Conservation (phyloP, 2,113 vertebrate species). For the Peromyscus maniculatus region DNA sequence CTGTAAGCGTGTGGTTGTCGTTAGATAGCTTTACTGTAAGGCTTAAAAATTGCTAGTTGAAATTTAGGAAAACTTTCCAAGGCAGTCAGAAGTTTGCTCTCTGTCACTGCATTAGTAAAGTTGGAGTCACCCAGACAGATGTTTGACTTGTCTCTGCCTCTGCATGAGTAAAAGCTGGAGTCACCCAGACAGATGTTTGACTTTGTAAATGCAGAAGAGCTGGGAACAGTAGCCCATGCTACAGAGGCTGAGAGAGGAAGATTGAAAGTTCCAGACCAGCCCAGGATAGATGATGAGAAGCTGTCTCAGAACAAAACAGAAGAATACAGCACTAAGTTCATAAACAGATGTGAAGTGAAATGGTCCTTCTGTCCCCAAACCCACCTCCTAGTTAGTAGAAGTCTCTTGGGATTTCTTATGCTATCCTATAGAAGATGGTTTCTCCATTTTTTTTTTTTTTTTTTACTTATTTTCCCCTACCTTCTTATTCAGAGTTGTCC, state of each 20-base stretch:
- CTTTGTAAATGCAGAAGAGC: neutral
- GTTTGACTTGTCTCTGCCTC: slow-evolving; percentile 11
- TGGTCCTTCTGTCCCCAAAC: neutral
- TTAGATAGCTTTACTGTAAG: slow-evolving; percentile 9
- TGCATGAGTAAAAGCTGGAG: slow-evolving; percentile 3
- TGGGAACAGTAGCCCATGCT: too few relatives aligned
- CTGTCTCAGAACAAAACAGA: neutral
- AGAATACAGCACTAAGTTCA: neutral
- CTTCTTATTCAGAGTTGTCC: neutral
- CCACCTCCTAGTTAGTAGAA: neutral
- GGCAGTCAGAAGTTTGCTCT: slow-evolving; percentile 50
- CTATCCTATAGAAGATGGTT: neutral
- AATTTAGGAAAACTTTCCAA: slow-evolving; percentile 33
- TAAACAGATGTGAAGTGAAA: slow-evolving; percentile 19
- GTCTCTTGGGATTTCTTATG: neutral
- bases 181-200: neutral
- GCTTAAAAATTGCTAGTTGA: slow-evolving; percentile 33
- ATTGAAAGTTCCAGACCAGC: neutral
- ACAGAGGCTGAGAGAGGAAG: neutral
- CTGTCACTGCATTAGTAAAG: neutral
- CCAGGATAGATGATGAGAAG: neutral
- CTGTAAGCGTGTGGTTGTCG: slow-evolving; percentile 39
- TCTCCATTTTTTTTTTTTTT: neutral
- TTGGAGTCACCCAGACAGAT: neutral
- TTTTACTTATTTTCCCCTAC: neutral